Evolutionary conservation across 2,888 invertebrate species (phyloP), one percentile per base, ranked within the genome.

Genomic region (Drosophila demipolita): DNA sequence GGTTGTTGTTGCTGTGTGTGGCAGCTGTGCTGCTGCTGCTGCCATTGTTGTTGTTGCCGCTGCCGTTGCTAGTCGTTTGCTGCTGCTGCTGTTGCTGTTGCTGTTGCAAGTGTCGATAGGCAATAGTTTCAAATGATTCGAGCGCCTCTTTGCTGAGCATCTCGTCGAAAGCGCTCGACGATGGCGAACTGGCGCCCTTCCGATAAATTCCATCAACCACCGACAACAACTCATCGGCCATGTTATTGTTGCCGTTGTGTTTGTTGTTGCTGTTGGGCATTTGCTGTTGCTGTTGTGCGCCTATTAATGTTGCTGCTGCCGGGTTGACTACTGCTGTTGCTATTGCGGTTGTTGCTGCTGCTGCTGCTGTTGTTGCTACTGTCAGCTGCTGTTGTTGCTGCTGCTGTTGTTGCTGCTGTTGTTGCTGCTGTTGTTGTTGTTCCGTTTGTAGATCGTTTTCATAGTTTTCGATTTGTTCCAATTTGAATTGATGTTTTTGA

Each of bases 101-200:
- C 29, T 73, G 73, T 15, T 87, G 89, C 73, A 92, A 73, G 65
- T 93, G 92, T 53, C 88, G 91, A 80, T 91, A 93, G 54, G 91
- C 92, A 64, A 93, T 93, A 11, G 93, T 92, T 78, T 93, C 93
- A 53, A 93, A 93, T 52, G 93, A 91, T 75, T 92, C 92, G 49
- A 87, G 67, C 15, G 91, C 88, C 55, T 91, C 92, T 54, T 92
- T 92, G 80, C 91, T 91, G 73, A 91, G 69, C 66, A 87, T 80
- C 75, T 92, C 93, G 72, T 92, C 91, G 60, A 90, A 92, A 9
- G 84, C 87, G n/a, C 75, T 87, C 68, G 91, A 89, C 17, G 92
- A 85, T 61, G 87, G 83, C 5, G 91, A 90, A 42, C 91, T 89
- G 26, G 91, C 90, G 62, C 85, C 89, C 57, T 92, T 92, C 55